Percentiles rank a stretch among this genome's conserved stretches.
Conservation (phyloP, 2,113 vertebrate species). For the Grantiella picta region DNA sequence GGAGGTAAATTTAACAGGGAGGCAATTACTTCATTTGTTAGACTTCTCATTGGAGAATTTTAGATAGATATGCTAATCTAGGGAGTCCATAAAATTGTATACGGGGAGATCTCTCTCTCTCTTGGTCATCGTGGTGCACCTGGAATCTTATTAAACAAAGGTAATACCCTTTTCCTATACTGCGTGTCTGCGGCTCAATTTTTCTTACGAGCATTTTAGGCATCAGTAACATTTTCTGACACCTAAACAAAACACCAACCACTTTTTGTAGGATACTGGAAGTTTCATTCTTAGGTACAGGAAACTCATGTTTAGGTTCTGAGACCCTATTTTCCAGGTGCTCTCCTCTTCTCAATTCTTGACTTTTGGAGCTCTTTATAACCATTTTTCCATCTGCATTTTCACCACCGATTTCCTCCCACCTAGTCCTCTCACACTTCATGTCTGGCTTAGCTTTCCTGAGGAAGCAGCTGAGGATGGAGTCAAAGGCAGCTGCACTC, state of each 20-base stretch:
- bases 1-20: no score
- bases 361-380: neutral
- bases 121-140: no score
- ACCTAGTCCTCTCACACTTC: neutral
- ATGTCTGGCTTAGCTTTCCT: neutral
- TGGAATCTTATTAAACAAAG: no score
- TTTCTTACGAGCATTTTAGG: no score
- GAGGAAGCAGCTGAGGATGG: neutral
- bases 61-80: no score
- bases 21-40: no score
- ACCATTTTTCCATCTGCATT: neutral
- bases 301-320: neutral
- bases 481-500: conserved; percentile 4
- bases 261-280: neutral
- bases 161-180: no score
- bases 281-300: neutral
- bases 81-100: no score
- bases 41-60: no score
- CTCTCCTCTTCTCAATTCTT: neutral
- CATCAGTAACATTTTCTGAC: neutral
- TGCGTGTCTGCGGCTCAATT: no score
- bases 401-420: neutral
- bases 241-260: neutral
- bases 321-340: neutral
- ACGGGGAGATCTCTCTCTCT: no score